Percentiles rank a stretch among this genome's conserved stretches.
phyloP scores from a whole-genome alignment of 2,797 vertebrate genomes.

The Oophaga sylvatica region DNA sequence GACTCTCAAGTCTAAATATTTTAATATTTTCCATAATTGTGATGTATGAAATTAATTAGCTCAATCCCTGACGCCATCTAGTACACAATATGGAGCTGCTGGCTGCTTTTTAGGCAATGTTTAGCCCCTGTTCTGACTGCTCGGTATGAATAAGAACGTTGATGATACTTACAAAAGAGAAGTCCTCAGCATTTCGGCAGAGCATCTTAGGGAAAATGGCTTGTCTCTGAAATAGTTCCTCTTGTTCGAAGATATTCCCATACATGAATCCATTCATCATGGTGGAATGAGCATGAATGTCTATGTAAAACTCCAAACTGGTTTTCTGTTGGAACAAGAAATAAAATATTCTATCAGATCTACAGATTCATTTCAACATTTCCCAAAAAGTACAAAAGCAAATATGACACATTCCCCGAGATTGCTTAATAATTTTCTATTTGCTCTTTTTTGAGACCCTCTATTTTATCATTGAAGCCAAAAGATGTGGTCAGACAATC shows the following conservation, averaged over 20 bases:
- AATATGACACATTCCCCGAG: neutral
- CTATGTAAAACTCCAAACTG: constrained; percentile 97
- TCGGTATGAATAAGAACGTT: neutral
- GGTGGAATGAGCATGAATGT: constrained; percentile 98
- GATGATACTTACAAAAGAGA: constrained; percentile 87
- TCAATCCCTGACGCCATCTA: neutral
- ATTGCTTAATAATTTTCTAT: no score
- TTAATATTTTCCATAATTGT: no score
- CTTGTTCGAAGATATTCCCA: constrained; percentile 96
- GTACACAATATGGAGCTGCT: neutral
- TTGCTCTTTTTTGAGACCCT: no score
- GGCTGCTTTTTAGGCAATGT: no score
- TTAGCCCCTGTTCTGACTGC: neutral
- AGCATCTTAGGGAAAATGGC: constrained; percentile 92
- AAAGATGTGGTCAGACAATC: no score
- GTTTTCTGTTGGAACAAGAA: constrained; percentile 80
- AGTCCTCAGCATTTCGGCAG: constrained; percentile 94
- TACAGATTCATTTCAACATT: neutral
- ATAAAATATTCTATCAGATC: neutral
- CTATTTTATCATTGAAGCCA: no score
- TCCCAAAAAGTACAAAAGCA: neutral
- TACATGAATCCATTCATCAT: constrained; percentile 99
- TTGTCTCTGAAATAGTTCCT: constrained; percentile 92
- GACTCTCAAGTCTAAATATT: no score
- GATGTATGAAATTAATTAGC: neutral